Conservation (phyloP, 1,140 invertebrate genomes). For the Drosophila albomicans region DNA sequence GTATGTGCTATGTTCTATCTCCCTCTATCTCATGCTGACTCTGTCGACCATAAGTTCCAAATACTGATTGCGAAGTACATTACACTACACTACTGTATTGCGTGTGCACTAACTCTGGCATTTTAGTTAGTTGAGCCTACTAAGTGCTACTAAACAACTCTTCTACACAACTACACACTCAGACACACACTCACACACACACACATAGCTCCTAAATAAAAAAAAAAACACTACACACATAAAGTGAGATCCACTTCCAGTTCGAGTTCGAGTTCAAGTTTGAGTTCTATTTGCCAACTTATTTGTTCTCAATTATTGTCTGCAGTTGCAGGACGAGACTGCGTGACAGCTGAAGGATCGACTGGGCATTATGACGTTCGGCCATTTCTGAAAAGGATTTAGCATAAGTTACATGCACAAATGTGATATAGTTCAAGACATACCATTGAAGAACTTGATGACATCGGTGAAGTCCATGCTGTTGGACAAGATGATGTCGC, state of each 20-base stretch:
- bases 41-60: slow-evolving; percentile 50
- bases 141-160: slow-evolving; percentile 20
- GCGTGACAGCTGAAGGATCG: slow-evolving; percentile 92
- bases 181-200: not conserved
- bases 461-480: slow-evolving; percentile 99
- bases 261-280: slow-evolving; percentile 6
- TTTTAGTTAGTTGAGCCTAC: slow-evolving; percentile 31
- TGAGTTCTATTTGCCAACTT: slow-evolving; percentile 62
- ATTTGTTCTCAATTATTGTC: slow-evolving; percentile 95
- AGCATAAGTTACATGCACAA: slow-evolving; percentile 97
- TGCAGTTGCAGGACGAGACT: slow-evolving; percentile 95
- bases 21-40: no score
- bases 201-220: slow-evolving; percentile 3
- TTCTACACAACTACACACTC: slow-evolving; percentile 6
- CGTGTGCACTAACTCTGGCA: slow-evolving; percentile 4
- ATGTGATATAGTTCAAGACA: slow-evolving; percentile 87
- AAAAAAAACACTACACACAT: slow-evolving; percentile 1
- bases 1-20: not conserved
- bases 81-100: slow-evolving; percentile 25
- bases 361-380: slow-evolving; percentile 94
- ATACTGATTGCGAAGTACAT: slow-evolving; percentile 69
- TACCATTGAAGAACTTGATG: slow-evolving; percentile 99
- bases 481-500: slow-evolving; percentile 97
- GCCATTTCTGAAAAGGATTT: slow-evolving; percentile 94
- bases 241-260: not conserved